phyloP scores from a whole-genome alignment of 2,113 vertebrate species.

The Amblyornis subalaris region DNA sequence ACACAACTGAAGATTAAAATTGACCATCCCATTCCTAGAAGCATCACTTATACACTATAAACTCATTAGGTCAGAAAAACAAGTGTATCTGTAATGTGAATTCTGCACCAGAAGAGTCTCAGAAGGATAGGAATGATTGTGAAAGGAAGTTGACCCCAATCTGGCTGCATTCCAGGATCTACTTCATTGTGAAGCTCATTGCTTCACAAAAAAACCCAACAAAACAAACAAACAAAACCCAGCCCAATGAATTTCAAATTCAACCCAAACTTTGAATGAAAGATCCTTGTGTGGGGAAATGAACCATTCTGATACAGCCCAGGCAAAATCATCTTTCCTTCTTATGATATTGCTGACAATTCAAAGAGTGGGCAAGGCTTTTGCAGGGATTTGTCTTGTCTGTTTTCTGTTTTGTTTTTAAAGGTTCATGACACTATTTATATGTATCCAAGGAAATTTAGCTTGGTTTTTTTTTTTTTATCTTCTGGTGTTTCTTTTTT shows the following conservation, averaged over 20 bases:
- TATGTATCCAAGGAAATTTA: not conserved
- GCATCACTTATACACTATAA: not conserved
- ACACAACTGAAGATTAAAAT: not conserved
- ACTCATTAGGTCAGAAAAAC: not conserved
- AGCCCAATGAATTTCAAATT: not conserved
- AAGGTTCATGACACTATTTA: not conserved
- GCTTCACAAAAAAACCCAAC: not conserved
- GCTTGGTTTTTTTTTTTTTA: not conserved
- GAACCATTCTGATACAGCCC: not conserved
- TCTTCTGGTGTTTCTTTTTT: not conserved
- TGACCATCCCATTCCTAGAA: fast-evolving
- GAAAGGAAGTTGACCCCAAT: not conserved
- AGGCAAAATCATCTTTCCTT: not conserved
- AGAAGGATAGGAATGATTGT: not conserved
- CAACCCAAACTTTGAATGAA: not conserved
- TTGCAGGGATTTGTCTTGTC: not conserved
- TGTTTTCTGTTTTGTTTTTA: not conserved
- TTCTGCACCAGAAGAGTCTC: not conserved
- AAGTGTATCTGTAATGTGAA: not conserved
- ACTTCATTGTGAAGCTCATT: not conserved
- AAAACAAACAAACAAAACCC: too few relatives aligned
- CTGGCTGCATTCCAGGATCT: not conserved
- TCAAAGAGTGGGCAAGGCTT: not conserved
- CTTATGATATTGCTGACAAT: not conserved
- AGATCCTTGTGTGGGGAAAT: not conserved